Evolutionary conservation across 2,113 vertebrate genomes (phyloP).

Genomic region (Ovis canadensis): DNA sequence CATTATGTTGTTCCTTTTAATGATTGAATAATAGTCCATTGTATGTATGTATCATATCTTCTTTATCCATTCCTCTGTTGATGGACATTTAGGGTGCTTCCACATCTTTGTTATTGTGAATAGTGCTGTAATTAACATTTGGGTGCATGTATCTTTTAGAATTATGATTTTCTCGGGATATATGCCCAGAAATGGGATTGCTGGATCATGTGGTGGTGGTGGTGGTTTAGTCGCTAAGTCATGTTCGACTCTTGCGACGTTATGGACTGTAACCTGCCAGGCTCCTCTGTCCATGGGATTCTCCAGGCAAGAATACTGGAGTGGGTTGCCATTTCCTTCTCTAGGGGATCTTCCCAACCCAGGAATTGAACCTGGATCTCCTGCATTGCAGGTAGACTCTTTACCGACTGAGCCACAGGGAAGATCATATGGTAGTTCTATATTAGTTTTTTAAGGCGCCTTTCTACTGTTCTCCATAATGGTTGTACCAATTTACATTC

Average conservation of each 20-base stretch:
- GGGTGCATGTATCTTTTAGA: not conserved
- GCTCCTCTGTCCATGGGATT: not conserved
- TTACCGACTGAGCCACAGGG: not conserved
- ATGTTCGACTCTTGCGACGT: fast-evolving
- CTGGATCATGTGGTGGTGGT: not conserved
- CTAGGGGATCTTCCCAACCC: not conserved
- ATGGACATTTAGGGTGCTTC: not conserved
- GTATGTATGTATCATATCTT: not conserved
- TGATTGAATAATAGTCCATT: not conserved
- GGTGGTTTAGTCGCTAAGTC: not conserved
- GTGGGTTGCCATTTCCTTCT: not conserved
- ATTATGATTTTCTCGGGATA: not conserved
- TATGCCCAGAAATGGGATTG: not conserved
- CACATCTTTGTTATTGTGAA: not conserved
- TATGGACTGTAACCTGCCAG: not conserved
- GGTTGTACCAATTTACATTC: not conserved
- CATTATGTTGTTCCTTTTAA: not conserved
- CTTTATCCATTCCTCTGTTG: not conserved
- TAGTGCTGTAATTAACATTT: not conserved
- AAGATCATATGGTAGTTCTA: not conserved
- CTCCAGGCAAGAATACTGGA: not conserved
- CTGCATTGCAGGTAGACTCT: not conserved
- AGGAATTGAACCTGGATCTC: not conserved
- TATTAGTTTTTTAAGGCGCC: not conserved
- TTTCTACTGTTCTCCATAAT: not conserved